Conservation (phyloP, 2,888 invertebrate species). For the Octonoba sinensis region DNA sequence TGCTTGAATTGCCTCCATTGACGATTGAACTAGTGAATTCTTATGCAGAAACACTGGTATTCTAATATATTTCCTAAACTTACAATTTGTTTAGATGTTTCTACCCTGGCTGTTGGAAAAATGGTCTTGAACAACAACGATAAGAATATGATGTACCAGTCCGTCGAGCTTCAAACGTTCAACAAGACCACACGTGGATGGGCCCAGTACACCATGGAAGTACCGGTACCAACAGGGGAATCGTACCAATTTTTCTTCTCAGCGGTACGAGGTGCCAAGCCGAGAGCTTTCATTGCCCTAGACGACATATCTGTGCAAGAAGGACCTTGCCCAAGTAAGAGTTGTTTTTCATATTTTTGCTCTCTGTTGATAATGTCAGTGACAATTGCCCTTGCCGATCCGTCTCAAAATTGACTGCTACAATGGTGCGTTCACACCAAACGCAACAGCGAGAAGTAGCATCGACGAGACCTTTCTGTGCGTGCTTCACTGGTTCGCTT, state of each 20-base stretch:
- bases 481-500: no score
- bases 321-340: constrained; percentile 31
- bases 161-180: background rate
- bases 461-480: no score
- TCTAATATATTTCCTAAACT: background rate
- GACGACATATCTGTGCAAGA: constrained; percentile 45
- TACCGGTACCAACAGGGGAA: constrained; percentile 11
- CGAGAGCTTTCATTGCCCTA: constrained; percentile 36
- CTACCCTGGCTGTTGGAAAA: constrained; percentile 25
- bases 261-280: constrained; percentile 24
- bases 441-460: no score
- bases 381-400: no score
- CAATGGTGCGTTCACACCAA: no score
- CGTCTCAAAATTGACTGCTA: no score
- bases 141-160: constrained; percentile 36
- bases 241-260: constrained; percentile 40
- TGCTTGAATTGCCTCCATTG: no score
- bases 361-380: no score
- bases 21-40: background rate
- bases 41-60: background rate
- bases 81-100: constrained; percentile 13
- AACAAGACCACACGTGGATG: background rate
- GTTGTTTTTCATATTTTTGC: background rate
- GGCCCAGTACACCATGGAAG: background rate
- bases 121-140: constrained; percentile 33